A percentile compares a stretch with the other conserved stretches of the same genome.
Evolutionary conservation across 2,888 invertebrate species (phyloP).

Genomic region (Drosophila phalerata): DNA sequence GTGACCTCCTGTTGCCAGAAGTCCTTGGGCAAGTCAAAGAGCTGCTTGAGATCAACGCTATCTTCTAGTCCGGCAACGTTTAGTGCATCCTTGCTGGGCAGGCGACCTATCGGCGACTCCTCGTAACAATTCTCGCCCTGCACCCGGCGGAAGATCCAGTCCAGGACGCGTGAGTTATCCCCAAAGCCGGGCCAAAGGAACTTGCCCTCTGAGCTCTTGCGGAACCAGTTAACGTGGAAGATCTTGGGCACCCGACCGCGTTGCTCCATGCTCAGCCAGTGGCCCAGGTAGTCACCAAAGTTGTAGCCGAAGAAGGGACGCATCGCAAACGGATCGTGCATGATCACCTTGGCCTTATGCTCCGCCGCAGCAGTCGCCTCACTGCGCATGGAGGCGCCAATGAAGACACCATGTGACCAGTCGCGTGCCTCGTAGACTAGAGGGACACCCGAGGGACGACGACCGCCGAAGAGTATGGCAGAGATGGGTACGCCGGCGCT

Average conservation of each 20-base stretch:
- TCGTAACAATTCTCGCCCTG: slow-evolving; percentile 90
- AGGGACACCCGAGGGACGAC: slow-evolving; percentile 97
- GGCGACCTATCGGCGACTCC: slow-evolving; percentile 91
- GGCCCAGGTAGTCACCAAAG: slow-evolving; percentile 96
- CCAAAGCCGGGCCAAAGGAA: slow-evolving; percentile 99
- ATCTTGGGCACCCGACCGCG: slow-evolving; percentile 93
- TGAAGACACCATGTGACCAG: slow-evolving; percentile 98
- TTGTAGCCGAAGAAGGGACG: slow-evolving; percentile 99
- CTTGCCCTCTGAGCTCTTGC: slow-evolving; percentile 92
- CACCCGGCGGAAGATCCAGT: slow-evolving; percentile 96
- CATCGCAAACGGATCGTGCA: slow-evolving; percentile 99
- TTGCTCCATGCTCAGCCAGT: slow-evolving; percentile 96
- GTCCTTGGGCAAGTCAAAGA: slow-evolving; percentile 94
- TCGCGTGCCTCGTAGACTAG: slow-evolving; percentile 95
- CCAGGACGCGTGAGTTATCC: slow-evolving; percentile 97
- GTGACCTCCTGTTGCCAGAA: slow-evolving; percentile 96
- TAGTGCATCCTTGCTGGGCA: slow-evolving; percentile 89
- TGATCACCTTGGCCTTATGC: slow-evolving; percentile 94
- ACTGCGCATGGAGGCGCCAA: slow-evolving; percentile 97
- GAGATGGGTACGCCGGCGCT: slow-evolving; percentile 97
- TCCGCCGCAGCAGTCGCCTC: slow-evolving; percentile 99
- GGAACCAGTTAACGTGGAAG: slow-evolving; percentile 99
- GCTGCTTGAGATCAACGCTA: slow-evolving; percentile 90
- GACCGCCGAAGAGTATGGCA: slow-evolving; percentile 98
- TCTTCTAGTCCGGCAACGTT: slow-evolving; percentile 90